Evolutionary conservation across 1,140 invertebrate species (phyloP).

Genomic region (Aphaenogaster ashmeadi): DNA sequence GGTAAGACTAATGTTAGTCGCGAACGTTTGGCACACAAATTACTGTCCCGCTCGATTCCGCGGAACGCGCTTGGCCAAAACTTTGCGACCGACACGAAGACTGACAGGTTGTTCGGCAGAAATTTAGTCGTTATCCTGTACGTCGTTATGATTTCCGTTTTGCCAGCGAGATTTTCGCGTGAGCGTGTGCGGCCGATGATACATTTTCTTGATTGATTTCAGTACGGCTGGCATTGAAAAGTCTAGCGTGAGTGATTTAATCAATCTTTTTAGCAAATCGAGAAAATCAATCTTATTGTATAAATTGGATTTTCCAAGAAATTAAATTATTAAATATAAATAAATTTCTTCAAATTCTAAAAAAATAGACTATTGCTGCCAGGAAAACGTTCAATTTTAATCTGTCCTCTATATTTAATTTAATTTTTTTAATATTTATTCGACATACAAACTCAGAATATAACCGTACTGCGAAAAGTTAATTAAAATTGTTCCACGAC

Average conservation of each 20-base stretch:
- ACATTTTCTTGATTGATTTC: not conserved
- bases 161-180: not conserved
- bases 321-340: not conserved
- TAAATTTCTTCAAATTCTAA: not conserved
- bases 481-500: constrained; percentile 20
- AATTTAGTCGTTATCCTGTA: constrained; percentile 5
- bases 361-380: not conserved
- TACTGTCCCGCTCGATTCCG: constrained; percentile 12
- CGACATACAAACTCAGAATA: not conserved
- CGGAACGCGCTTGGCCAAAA: constrained; percentile 9
- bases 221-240: not conserved
- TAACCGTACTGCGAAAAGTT: not conserved
- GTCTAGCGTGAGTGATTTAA: not conserved
- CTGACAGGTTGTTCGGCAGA: constrained; percentile 20
- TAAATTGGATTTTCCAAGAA: not conserved
- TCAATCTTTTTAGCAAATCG: not conserved
- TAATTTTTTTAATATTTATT: not conserved
- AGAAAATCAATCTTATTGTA: not conserved
- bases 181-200: not conserved
- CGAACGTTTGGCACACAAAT: constrained; percentile 41
- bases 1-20: constrained; percentile 47
- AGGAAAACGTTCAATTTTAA: constrained; percentile 1
- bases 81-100: not conserved
- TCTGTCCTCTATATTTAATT: not conserved
- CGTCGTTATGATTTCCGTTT: not conserved